Evolutionary conservation across 1,140 invertebrate species (phyloP).

Genomic region (Platyscapa corneri): DNA sequence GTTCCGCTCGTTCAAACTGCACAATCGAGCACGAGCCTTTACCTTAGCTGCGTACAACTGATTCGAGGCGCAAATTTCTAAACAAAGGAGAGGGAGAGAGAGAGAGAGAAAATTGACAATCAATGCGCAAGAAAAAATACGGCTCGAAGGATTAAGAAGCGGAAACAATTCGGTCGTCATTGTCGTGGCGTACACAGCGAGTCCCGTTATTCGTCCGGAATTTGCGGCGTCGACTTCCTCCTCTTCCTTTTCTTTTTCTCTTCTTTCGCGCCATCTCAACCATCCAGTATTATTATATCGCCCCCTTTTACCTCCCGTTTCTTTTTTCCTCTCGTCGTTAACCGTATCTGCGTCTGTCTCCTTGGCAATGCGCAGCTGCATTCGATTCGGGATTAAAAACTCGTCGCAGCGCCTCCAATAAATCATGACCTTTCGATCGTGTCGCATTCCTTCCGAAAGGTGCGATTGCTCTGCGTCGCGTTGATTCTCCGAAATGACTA

Average conservation of each 20-base stretch:
- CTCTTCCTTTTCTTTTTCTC: background rate
- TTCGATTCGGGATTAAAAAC: background rate
- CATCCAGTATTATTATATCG: background rate
- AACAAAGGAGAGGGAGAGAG: background rate
- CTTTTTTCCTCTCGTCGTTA: background rate
- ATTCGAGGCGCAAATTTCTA: background rate
- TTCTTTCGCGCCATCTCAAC: background rate
- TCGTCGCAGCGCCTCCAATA: background rate
- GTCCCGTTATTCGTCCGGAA: conserved; percentile 57
- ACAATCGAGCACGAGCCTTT: background rate
- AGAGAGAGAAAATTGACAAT: background rate
- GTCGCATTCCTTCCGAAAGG: too few species aligned
- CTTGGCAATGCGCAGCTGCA: background rate
- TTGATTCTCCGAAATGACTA: too few species aligned
- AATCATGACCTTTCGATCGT: background rate
- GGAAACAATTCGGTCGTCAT: conserved; percentile 18
- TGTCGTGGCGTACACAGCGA: background rate
- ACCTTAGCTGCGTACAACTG: background rate
- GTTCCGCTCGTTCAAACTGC: too few species aligned
- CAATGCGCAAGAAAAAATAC: background rate
- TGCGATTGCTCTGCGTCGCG: too few species aligned
- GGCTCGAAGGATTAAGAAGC: background rate
- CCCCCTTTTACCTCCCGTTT: background rate
- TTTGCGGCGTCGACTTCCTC: conserved; percentile 30
- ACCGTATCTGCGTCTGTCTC: background rate